Percentiles rank a stretch among this genome's conserved stretches.
phyloP scores from a whole-genome alignment of 2,113 vertebrate genomes.

The Trichechus manatus region DNA sequence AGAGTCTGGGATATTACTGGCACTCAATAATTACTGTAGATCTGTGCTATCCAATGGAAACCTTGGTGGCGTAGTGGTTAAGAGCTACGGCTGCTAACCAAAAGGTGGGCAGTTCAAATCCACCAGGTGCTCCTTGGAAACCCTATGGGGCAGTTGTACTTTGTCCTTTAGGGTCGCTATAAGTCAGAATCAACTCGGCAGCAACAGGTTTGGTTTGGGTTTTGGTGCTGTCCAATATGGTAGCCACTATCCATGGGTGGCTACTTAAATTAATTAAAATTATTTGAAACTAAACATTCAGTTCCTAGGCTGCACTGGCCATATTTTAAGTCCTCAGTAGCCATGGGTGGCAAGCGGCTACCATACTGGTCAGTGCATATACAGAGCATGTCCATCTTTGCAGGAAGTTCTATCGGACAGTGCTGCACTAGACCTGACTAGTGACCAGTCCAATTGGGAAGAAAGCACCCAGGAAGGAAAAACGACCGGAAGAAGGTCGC shows the following conservation, averaged over 20 bases:
- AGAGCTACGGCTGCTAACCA: too few species aligned
- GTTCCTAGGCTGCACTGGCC: not conserved
- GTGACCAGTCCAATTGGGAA: not conserved
- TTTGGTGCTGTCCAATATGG: too few species aligned
- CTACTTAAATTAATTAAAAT: not conserved
- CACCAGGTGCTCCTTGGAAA: too few species aligned
- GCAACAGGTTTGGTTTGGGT: too few species aligned
- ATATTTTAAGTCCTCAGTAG: not conserved
- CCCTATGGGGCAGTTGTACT: too few species aligned
- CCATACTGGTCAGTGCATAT: not conserved
- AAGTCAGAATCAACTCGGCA: too few species aligned
- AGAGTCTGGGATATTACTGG: not conserved
- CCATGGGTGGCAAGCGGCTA: not conserved
- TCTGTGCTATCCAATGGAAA: too few species aligned
- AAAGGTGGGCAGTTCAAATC: too few species aligned
- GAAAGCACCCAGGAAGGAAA: not conserved
- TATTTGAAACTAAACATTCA: not conserved
- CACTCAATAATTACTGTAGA: not conserved
- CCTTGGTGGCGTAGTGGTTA: too few species aligned
- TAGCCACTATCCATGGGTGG: not conserved
- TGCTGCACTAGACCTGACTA: accelerated
- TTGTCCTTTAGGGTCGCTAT: too few species aligned
- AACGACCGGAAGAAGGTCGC: not conserved
- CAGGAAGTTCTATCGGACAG: not conserved
- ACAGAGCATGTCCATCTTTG: not conserved